Evolutionary conservation across 2,888 invertebrate species (phyloP).

Genomic region (Pollenia labialis): DNA sequence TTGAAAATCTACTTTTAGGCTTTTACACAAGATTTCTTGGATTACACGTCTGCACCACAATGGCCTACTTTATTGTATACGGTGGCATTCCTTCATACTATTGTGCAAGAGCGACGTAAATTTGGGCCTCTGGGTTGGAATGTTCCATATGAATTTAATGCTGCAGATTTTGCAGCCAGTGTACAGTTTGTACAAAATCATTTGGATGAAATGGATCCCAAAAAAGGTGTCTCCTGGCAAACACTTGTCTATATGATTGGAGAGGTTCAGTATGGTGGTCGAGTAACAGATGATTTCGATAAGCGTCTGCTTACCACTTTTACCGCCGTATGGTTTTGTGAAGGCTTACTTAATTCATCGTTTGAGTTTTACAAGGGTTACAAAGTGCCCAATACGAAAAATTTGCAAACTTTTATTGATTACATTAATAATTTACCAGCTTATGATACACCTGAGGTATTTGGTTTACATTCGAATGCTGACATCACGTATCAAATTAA

Average conservation of each 20-base stretch:
- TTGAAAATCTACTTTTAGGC: conserved; percentile 75
- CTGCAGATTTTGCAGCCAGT: conserved; percentile 97
- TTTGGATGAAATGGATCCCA: conserved; percentile 97
- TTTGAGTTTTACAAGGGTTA: conserved; percentile 98
- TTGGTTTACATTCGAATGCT: conserved; percentile 98
- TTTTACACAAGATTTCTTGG: conserved; percentile 92
- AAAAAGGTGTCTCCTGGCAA: conserved; percentile 98
- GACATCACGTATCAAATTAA: conserved; percentile 99
- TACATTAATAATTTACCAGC: conserved; percentile 93
- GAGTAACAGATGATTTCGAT: conserved; percentile 98
- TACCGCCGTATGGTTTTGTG: conserved; percentile 98
- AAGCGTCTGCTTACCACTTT: conserved; percentile 96
- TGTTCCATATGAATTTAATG: conserved; percentile 96
- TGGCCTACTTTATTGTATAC: conserved; percentile 97
- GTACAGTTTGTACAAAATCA: conserved; percentile 98
- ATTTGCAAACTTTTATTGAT: conserved; percentile 91
- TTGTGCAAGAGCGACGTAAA: conserved; percentile 97
- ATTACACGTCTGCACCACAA: conserved; percentile 94
- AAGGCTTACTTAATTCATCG: conserved; percentile 92
- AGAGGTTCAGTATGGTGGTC: conserved; percentile 94
- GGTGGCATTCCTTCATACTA: conserved; percentile 97
- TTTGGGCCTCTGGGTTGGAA: conserved; percentile 99
- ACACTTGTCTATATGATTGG: conserved; percentile 99
- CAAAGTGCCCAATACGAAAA: conserved; percentile 93
- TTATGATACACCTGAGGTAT: conserved; percentile 96